Evolutionary conservation across 2,113 vertebrate genomes (phyloP).

Genomic region (Nibea coibor): DNA sequence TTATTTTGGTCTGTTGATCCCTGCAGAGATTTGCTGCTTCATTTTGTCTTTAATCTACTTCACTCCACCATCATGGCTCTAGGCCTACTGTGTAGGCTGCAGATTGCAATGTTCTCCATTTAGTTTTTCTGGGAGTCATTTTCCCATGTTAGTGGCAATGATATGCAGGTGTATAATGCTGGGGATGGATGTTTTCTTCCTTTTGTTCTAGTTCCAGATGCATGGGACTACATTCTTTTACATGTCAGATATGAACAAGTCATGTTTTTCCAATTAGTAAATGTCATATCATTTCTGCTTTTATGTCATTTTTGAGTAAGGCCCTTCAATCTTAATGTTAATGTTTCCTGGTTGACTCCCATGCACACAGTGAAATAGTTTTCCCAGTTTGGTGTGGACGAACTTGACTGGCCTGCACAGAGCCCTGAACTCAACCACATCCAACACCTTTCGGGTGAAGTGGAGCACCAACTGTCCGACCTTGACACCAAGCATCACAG

Average conservation of each 20-base stretch:
- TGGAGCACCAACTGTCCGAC: not conserved
- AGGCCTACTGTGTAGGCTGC: not conserved
- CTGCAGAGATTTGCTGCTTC: not conserved
- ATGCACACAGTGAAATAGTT: not conserved
- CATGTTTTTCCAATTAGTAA: not conserved
- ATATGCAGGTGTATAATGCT: not conserved
- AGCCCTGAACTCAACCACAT: not conserved
- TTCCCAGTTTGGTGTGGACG: not conserved
- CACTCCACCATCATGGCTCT: not conserved
- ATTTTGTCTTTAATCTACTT: not conserved
- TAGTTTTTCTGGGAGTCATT: not conserved
- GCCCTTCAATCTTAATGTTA: no score
- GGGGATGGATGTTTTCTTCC: not conserved
- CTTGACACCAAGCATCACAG: not conserved
- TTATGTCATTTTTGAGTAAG: no score
- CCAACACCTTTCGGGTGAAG: not conserved
- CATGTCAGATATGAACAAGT: not conserved
- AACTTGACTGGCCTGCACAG: not conserved
- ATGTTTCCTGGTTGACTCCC: no score
- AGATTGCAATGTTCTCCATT: not conserved
- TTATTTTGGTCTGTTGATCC: slow-evolving; percentile 12
- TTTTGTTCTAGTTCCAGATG: not conserved
- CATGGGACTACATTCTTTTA: not conserved
- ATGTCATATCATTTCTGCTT: no score
- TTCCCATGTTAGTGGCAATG: not conserved